Evolutionary conservation across 2,113 vertebrate species (phyloP), one percentile per base, ranked within the genome.

Genomic region (Erythrocercus mccallii): DNA sequence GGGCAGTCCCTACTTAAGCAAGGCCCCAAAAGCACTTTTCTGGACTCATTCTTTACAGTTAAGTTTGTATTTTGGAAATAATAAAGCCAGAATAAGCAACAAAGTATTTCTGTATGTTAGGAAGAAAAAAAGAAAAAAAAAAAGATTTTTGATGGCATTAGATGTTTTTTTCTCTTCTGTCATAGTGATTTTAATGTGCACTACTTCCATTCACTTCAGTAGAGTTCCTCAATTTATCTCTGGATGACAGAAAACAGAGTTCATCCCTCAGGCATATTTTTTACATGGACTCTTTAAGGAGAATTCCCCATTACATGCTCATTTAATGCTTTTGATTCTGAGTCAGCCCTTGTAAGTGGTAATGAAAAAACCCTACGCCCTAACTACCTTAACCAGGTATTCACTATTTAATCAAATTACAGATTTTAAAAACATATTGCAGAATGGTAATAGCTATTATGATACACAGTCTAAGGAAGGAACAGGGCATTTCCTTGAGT

Each of bases 251-350:
- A 86, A 90, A 94, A 33, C 45, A 82, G 83, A 81, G 53, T 30
- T 85, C 3, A 3, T 8, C 40, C 73, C 53, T 76, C 28, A 70
- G 71, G 88, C 79, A 11, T 62, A 17, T 19, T 58, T 88, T 90
- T 86, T 12, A 86, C 76, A 38, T 7, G 18, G 50, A 53, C 22
- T 62, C 50, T 74, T 86, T 31, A 77, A 86, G n/a, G 11, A 90
- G 45, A 90, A 90, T 65, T 70, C 71, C 31, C 37, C 45, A n/a
- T 82, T 92, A 90, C 1, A 4, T 64, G 22, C 44, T 93, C 37
- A 92, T 76, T 87, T 94, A 80, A 88, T 77, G 62, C 54, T 83
- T 94, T 82, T 94, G 62, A 90, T 88, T 86, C 16, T 10, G 4
- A 85, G 31, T 71, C 74, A 82, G 38, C 19, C 17, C 17, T 15